Percentiles rank a stretch among this genome's conserved stretches.
phyloP scores from a whole-genome alignment of 2,113 vertebrate genomes.

The Dendrocopos noguchii region DNA sequence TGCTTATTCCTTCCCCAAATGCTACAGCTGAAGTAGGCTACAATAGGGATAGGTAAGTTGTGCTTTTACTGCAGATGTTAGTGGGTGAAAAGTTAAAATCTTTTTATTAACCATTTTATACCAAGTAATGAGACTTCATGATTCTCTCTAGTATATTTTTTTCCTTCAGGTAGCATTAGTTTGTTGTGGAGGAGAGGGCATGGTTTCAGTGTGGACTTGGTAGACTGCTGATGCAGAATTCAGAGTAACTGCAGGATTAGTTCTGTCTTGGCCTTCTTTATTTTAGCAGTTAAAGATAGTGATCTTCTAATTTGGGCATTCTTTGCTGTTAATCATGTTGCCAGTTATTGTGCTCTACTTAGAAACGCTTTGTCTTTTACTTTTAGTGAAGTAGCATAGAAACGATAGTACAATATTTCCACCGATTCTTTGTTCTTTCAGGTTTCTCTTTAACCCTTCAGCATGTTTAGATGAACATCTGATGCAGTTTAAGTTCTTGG shows the following conservation, averaged over 20 bases:
- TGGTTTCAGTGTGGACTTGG: not conserved
- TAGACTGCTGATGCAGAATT: not conserved
- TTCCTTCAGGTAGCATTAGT: not conserved
- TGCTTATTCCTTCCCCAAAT: conserved; percentile 88
- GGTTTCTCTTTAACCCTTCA: conserved; percentile 87
- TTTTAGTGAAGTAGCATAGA: not conserved
- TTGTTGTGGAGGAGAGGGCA: not conserved
- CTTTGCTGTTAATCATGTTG: not conserved
- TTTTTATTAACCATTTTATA: not conserved
- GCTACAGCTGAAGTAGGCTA: conserved; percentile 88
- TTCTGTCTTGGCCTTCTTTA: not conserved
- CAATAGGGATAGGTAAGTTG: conserved; percentile 84
- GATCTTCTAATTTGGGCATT: not conserved
- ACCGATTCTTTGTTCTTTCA: conserved; percentile 33
- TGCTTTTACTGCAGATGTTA: not conserved
- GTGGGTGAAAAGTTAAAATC: not conserved
- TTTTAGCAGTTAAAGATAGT: not conserved
- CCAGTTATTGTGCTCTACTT: not conserved
- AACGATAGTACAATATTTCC: not conserved
- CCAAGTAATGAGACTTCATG: not conserved
- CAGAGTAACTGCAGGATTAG: not conserved
- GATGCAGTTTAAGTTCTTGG: conserved; percentile 88
- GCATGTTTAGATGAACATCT: conserved; percentile 85
- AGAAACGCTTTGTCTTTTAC: not conserved
- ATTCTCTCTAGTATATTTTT: not conserved